phyloP scores from a whole-genome alignment of 2,888 invertebrate genomes.

The Peribatodes rhomboidaria region DNA sequence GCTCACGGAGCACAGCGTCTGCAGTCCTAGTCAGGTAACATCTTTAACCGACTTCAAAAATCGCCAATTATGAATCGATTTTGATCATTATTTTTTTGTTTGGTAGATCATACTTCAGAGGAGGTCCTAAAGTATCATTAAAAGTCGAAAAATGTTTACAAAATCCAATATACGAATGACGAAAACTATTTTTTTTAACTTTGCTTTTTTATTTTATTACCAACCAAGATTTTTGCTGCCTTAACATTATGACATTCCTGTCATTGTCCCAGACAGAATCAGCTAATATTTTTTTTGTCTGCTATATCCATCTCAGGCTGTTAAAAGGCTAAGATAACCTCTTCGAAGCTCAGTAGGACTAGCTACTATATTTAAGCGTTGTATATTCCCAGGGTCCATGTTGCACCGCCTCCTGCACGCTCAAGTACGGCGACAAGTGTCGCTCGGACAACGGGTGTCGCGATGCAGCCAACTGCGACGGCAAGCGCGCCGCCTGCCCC shows the following conservation, averaged over 20 bases:
- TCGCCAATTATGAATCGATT: neutral
- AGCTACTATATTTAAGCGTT: neutral
- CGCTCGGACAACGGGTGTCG: slow-evolving; percentile 97
- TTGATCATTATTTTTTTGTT: no score
- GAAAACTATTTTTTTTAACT: no score
- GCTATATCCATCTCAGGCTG: no score
- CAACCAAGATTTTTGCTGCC: neutral
- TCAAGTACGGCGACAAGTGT: slow-evolving; percentile 95
- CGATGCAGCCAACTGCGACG: slow-evolving; percentile 97
- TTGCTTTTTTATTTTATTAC: neutral
- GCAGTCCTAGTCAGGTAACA: slow-evolving; percentile 92
- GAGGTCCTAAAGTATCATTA: no score
- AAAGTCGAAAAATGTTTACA: no score
- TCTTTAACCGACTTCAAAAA: neutral
- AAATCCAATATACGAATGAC: no score
- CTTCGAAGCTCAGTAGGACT: neutral
- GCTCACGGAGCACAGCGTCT: slow-evolving; percentile 92
- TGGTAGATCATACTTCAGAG: no score
- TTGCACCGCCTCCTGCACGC: slow-evolving; percentile 94
- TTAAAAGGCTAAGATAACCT: no score
- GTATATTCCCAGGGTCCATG: slow-evolving; percentile 93
- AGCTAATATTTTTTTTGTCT: no score
- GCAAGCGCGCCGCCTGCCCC: slow-evolving; percentile 95
- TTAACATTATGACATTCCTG: no score
- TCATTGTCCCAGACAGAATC: no score